phyloP scores from a whole-genome alignment of 2,113 vertebrate genomes.

The Speoplatyrhinus poulsoni region DNA sequence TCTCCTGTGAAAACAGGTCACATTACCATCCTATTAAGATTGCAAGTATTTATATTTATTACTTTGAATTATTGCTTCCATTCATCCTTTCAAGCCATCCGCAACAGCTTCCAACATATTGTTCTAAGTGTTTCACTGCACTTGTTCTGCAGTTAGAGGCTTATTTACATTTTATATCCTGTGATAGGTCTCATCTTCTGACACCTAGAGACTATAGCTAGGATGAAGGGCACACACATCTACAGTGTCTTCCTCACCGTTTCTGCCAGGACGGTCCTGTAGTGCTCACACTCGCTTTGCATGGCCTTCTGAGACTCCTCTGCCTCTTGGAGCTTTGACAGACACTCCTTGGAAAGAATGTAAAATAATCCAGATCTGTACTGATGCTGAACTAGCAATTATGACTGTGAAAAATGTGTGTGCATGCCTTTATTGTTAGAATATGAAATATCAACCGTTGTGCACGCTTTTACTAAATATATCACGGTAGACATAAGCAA shows the following conservation, averaged over 20 bases:
- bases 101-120: no score
- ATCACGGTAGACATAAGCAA: not conserved
- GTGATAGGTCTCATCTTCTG: no score
- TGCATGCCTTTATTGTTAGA: not conserved
- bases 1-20: conserved; percentile 70
- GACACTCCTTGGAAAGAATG: conserved; percentile 65
- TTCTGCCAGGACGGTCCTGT: conserved; percentile 80
- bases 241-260: conserved; percentile 68
- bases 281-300: conserved; percentile 85
- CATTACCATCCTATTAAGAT: not conserved
- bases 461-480: not conserved
- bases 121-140: no score
- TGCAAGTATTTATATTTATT: no score
- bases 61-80: no score
- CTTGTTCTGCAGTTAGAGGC: no score
- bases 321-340: conserved; percentile 75
- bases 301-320: conserved; percentile 77
- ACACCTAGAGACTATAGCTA: not conserved
- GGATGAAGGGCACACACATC: not conserved
- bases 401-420: not conserved
- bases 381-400: not conserved
- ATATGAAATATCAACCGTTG: not conserved
- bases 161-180: no score
- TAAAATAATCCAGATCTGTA: not conserved
- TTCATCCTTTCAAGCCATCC: no score